Conservation (phyloP, 2,888 invertebrate genomes). For the Sphecodes monilicornis region DNA sequence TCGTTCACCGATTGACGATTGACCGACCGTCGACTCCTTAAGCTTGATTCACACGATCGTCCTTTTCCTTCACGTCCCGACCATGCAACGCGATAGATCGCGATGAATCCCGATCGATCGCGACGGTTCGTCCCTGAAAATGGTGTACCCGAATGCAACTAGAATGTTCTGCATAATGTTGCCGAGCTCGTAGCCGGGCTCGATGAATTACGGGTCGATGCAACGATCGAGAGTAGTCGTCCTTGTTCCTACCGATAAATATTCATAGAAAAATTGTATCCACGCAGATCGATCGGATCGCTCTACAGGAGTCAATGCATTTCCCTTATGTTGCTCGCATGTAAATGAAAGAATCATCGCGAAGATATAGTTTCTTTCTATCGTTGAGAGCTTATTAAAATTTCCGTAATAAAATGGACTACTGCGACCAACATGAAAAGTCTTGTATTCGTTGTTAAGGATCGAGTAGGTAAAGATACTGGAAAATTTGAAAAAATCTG, state of each 20-base stretch:
- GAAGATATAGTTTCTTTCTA: background rate
- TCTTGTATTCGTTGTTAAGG: background rate
- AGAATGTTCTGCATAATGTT: conserved; percentile 7
- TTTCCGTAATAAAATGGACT: background rate
- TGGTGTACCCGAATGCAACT: conserved; percentile 18
- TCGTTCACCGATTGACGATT: conserved; percentile 66
- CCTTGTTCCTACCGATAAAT: conserved; percentile 25
- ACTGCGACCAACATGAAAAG: no score
- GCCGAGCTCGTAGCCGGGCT: background rate
- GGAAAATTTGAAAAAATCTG: no score
- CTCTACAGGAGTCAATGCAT: background rate
- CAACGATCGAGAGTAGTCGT: conserved; percentile 16
- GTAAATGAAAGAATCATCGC: background rate
- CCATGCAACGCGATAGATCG: background rate
- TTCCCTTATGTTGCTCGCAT: background rate
- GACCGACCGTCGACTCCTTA: conserved; percentile 72
- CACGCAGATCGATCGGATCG: background rate
- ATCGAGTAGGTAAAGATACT: no score
- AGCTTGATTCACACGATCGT: conserved; percentile 66
- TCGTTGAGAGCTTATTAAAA: background rate
- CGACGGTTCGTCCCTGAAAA: background rate
- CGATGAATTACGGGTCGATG: conserved; percentile 14
- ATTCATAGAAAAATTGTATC: conserved; percentile 11
- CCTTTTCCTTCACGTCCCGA: conserved; percentile 7
- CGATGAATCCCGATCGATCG: background rate